Evolutionary conservation across 37 sponge, comb jelly and placozoan genomes (phyloP).

Genomic region (Geodia barretti): DNA sequence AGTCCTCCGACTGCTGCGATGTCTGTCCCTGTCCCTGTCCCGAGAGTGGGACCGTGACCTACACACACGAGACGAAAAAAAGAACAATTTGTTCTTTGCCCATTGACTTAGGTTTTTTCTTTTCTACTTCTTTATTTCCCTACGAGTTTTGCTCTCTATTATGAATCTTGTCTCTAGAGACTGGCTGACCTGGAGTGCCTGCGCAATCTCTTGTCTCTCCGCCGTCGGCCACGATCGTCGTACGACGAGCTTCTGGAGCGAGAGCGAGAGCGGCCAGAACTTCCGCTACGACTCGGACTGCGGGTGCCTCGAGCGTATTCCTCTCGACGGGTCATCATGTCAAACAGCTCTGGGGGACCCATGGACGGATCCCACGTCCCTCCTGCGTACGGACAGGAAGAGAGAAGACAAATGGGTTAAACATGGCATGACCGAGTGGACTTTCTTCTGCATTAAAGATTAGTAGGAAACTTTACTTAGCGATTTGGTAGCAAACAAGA

Average conservation of each 20-base stretch:
- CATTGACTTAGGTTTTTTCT: too few species aligned
- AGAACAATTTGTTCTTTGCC: not conserved
- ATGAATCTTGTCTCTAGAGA: too few species aligned
- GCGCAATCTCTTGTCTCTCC: slow-evolving; percentile 24
- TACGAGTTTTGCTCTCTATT: too few species aligned
- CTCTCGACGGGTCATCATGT: not conserved
- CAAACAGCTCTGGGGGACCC: slow-evolving; percentile 66
- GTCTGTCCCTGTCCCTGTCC: slow-evolving; percentile 34
- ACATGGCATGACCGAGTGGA: too few species aligned
- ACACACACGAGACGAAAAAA: not conserved
- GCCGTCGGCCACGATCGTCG: slow-evolving; percentile 23
- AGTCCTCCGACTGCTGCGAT: slow-evolving; percentile 25
- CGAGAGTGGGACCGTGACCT: slow-evolving; percentile 13
- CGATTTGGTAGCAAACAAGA: too few species aligned
- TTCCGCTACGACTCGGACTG: slow-evolving; percentile 33
- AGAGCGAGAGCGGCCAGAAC: slow-evolving; percentile 39
- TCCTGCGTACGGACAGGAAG: not conserved
- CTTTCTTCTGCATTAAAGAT: too few species aligned
- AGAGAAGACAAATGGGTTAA: too few species aligned
- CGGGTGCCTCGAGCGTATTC: slow-evolving; percentile 15
- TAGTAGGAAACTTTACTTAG: too few species aligned
- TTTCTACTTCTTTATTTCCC: too few species aligned
- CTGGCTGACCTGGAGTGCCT: slow-evolving; percentile 39
- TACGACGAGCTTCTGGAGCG: slow-evolving; percentile 64
- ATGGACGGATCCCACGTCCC: slow-evolving; percentile 72